These are phyloP conservation scores for Falco columbarius DNA, from an alignment of 2,797 vertebrate species.

Conservation along the genomic window DNA sequence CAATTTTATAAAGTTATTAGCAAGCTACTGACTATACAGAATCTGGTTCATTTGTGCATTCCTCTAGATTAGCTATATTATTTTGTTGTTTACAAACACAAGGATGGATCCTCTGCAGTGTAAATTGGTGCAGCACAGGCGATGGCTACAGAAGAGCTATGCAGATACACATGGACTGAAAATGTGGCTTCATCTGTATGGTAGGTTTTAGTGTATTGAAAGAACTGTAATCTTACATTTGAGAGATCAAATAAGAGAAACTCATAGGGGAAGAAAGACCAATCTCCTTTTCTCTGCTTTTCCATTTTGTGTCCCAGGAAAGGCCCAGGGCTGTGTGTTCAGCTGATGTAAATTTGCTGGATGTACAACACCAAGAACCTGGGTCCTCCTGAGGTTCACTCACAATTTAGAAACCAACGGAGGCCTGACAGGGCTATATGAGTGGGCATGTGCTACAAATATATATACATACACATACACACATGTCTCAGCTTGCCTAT, in stretches of 20 bases:
- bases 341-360: not conserved
- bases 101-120: not conserved
- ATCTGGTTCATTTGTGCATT: slow-evolving; percentile 50
- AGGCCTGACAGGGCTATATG: not conserved
- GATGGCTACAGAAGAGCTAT: not conserved
- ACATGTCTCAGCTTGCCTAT: not conserved
- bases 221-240: not conserved
- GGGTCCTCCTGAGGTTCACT: not conserved
- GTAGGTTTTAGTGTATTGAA: not conserved
- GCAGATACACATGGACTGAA: not conserved
- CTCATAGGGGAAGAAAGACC: not conserved
- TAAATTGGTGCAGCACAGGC: not conserved
- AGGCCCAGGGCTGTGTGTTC: not conserved
- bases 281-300: not conserved
- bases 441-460: not conserved
- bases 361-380: not conserved
- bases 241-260: not conserved
- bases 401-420: not conserved
- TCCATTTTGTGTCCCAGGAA: not conserved
- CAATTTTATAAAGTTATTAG: slow-evolving; percentile 72
- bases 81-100: slow-evolving; percentile 63
- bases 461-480: not conserved
- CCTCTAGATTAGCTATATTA: slow-evolving; percentile 38
- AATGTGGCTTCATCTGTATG: not conserved
- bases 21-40: slow-evolving; percentile 45